Conservation (phyloP, 2,797 vertebrate genomes). For the Leuciscus waleckii region DNA sequence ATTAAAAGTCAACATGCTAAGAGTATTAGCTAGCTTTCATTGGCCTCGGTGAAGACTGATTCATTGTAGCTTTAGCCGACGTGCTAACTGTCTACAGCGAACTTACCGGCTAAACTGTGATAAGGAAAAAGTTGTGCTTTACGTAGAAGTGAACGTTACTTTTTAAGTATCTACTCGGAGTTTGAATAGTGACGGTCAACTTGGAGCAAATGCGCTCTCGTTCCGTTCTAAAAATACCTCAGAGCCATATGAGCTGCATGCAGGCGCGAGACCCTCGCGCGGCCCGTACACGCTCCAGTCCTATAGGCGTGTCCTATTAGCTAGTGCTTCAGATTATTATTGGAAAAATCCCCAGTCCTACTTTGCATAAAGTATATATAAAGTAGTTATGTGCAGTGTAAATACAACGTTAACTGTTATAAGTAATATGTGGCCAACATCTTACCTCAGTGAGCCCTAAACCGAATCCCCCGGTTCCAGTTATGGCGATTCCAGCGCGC, state of each 20-base stretch:
- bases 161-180: not conserved
- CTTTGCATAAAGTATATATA: constrained; percentile 3
- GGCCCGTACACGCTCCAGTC: constrained; percentile 58
- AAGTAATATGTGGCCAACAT: constrained; percentile 50
- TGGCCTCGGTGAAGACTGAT: constrained; percentile 22
- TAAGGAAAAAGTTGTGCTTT: constrained; percentile 14
- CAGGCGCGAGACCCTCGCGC: constrained; percentile 55
- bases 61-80: constrained; percentile 48
- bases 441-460: constrained; percentile 77
- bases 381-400: not conserved
- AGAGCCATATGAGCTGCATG: constrained; percentile 50
- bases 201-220: constrained; percentile 46
- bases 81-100: constrained; percentile 39
- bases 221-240: constrained; percentile 67
- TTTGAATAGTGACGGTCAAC: constrained; percentile 22
- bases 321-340: constrained; percentile 37
- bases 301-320: constrained; percentile 77
- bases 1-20: not conserved
- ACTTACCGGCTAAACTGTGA: not conserved
- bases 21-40: constrained; percentile 3
- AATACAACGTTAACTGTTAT: no score
- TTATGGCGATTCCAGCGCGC: constrained; percentile 72
- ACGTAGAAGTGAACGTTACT: not conserved
- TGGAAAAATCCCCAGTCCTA: not conserved
- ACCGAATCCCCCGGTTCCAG: constrained; percentile 74